A percentile compares a stretch with the other conserved stretches of the same genome.
phyloP scores from a whole-genome alignment of 2,888 invertebrate genomes.

The Tiliacea aurago region DNA sequence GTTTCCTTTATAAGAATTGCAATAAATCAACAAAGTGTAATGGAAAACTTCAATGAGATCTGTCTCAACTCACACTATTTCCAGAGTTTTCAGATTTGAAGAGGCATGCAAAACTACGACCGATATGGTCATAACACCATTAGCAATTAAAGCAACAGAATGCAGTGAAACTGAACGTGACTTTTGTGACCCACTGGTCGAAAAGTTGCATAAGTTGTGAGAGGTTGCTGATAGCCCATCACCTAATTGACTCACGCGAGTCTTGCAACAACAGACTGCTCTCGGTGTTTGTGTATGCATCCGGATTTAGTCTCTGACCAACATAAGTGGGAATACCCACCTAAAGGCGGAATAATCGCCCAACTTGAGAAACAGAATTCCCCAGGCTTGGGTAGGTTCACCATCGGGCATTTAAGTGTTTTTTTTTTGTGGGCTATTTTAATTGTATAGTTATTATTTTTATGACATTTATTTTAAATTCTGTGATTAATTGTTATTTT shows the following conservation, averaged over 20 bases:
- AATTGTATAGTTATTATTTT: too few relatives aligned
- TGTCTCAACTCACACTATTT: background rate
- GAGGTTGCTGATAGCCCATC: conserved; percentile 60
- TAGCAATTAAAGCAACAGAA: conserved; percentile 51
- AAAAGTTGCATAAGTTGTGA: conserved; percentile 61
- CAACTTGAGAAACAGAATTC: conserved; percentile 13
- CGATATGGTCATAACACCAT: conserved; percentile 48
- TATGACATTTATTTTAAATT: too few relatives aligned
- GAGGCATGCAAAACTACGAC: conserved; percentile 24
- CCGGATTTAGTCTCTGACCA: conserved; percentile 45
- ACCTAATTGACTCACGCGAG: conserved; percentile 49
- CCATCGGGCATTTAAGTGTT: background rate
- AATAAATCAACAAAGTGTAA: background rate
- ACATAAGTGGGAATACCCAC: conserved; percentile 9
- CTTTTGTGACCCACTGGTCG: conserved; percentile 59
- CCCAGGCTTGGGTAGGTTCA: background rate
- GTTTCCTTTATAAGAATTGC: background rate
- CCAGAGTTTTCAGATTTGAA: background rate
- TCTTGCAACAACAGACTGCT: conserved; percentile 41
- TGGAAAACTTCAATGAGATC: conserved; percentile 8
- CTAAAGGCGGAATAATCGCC: background rate
- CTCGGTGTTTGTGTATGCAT: conserved; percentile 24
- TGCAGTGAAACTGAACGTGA: conserved; percentile 55
- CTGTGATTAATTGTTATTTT: too few relatives aligned
- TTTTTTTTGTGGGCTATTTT: too few relatives aligned